These are phyloP conservation scores for Apocheima hispidaria DNA, from an alignment of 2,888 invertebrate genomes.

Conservation along the genomic window DNA sequence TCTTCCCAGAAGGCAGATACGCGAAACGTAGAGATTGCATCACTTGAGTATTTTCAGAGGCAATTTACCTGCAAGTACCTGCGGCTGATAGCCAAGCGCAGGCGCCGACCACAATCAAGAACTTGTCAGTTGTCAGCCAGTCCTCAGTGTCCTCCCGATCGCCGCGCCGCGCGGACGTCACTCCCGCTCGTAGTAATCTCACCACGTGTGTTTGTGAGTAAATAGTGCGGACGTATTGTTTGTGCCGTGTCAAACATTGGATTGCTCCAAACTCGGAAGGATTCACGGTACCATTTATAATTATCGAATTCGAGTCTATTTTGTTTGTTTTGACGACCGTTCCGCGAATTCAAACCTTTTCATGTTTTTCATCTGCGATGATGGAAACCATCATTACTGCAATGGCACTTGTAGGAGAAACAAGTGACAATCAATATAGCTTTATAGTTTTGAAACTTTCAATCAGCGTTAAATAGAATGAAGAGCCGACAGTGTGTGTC, in stretches of 20 bases:
- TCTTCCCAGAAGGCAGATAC: slow-evolving; percentile 59
- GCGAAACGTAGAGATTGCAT: slow-evolving; percentile 57
- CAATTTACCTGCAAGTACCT: slow-evolving; percentile 68
- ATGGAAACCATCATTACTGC: slow-evolving; percentile 10
- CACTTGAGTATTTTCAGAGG: slow-evolving; percentile 68
- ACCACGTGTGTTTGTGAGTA: slow-evolving; percentile 78
- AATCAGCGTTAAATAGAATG: slow-evolving; percentile 48
- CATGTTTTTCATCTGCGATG: slow-evolving; percentile 1
- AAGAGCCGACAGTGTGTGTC: slow-evolving; percentile 40
- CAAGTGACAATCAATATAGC: slow-evolving; percentile 43
- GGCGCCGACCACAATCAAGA: slow-evolving; percentile 51
- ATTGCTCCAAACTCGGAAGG: slow-evolving; percentile 59
- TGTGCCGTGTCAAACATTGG: slow-evolving; percentile 62
- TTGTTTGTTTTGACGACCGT: slow-evolving; percentile 59
- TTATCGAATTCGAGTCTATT: slow-evolving; percentile 57
- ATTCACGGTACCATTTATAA: slow-evolving; percentile 56
- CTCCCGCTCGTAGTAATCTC: slow-evolving; percentile 44
- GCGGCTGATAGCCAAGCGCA: slow-evolving; percentile 64
- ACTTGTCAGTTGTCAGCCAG: slow-evolving; percentile 45
- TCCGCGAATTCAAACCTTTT: neutral
- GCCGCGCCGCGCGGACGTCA: slow-evolving; percentile 62
- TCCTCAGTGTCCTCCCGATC: slow-evolving; percentile 64
- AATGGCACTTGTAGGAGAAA: no score
- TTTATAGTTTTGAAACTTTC: slow-evolving; percentile 52
- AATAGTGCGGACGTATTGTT: slow-evolving; percentile 65